These are phyloP conservation scores for Cyprinodon diabolis DNA, from an alignment of 2,797 vertebrate species.

Conservation along the genomic window DNA sequence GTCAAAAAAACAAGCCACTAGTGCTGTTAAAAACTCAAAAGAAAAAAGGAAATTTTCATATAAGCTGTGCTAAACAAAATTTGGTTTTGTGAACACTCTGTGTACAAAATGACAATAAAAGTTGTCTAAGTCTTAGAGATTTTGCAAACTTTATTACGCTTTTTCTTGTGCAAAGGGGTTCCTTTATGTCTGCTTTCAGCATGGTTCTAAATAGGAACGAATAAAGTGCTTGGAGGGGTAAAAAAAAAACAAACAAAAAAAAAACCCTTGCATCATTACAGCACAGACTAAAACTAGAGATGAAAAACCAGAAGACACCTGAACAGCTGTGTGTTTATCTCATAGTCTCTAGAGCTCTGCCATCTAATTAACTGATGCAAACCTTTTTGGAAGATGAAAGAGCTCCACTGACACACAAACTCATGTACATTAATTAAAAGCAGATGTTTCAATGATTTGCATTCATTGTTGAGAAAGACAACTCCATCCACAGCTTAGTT, in stretches of 20 bases:
- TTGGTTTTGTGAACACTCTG: too few species aligned
- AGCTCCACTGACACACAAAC: conserved; percentile 5
- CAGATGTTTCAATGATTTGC: not conserved
- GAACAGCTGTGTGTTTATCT: conserved; percentile 49
- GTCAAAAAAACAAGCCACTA: too few species aligned
- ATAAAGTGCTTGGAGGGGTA: not conserved
- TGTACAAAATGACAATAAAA: too few species aligned
- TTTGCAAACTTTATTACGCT: not conserved
- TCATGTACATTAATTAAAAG: not conserved
- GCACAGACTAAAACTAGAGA: not conserved
- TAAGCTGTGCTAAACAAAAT: too few species aligned
- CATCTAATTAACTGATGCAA: conserved; percentile 63
- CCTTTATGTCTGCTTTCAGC: not conserved
- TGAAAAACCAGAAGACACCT: conserved; percentile 26
- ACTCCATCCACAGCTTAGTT: not conserved
- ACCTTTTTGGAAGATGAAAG: conserved; percentile 65
- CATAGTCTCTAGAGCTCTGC: conserved; percentile 22
- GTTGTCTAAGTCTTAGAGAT: not conserved
- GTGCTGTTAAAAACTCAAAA: too few species aligned
- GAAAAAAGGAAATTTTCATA: too few species aligned
- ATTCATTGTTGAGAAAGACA: not conserved
- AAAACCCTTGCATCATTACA: too few species aligned
- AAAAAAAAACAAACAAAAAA: not conserved
- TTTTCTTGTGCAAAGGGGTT: not conserved
- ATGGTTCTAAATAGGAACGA: too few species aligned